These are phyloP conservation scores for Podarcis siculus DNA, from an alignment of 2,797 vertebrate species.

Conservation along the genomic window DNA sequence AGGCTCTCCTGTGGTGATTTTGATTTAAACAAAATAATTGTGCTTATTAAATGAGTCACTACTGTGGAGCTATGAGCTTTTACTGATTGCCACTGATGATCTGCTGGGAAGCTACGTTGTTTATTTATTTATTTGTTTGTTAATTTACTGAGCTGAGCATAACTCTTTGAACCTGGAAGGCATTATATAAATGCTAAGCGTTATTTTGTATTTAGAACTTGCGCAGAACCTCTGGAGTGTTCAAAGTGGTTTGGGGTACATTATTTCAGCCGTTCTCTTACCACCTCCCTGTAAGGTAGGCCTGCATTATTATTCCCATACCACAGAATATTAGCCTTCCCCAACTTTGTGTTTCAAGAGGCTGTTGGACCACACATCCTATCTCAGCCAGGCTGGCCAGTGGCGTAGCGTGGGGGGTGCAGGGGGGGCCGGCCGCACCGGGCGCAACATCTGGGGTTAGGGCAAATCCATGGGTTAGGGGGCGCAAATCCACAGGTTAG, in stretches of 20 bases:
- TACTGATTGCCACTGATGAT: slow-evolving; percentile 5
- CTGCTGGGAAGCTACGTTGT: not conserved
- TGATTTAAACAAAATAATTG: slow-evolving; percentile 26
- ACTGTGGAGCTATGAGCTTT: not conserved
- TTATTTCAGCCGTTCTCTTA: not conserved
- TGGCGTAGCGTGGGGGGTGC: too few species aligned
- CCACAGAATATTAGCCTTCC: too few species aligned
- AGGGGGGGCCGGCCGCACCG: too few species aligned
- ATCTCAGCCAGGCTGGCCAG: too few species aligned
- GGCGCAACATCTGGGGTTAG: too few species aligned
- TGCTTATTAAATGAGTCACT: not conserved
- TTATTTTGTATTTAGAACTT: not conserved
- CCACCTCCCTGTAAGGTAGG: not conserved
- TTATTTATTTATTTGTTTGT: slow-evolving; percentile 25
- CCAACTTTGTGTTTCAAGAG: too few species aligned
- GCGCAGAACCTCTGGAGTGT: not conserved
- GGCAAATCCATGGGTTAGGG: too few species aligned
- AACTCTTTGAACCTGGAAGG: not conserved
- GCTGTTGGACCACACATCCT: too few species aligned
- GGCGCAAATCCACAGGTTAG: too few species aligned
- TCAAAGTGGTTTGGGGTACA: not conserved
- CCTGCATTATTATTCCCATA: too few species aligned
- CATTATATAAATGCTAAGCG: not conserved
- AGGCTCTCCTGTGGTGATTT: not conserved
- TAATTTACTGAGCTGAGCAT: not conserved